Base-by-base conservation (phyloP, 2,888 invertebrate species). In the Sinotaia quadrata region DNA sequence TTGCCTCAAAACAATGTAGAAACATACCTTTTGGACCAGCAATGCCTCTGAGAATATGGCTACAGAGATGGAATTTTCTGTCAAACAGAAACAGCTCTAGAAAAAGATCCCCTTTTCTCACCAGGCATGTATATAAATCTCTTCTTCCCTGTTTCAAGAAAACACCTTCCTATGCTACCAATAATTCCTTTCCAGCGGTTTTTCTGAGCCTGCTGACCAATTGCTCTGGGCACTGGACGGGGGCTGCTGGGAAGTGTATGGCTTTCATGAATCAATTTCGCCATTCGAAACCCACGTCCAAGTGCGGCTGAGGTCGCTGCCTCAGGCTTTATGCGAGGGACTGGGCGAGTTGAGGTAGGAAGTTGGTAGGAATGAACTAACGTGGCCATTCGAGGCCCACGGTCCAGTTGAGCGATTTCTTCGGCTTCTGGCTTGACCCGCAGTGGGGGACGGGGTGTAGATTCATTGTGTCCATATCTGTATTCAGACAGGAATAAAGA, bases 261-360 rank as follows among this genome's bases (percentile, higher is more conserved):
- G 18, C 60, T 69, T 36, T 80, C 78, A 60, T 81, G 81, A 71
- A 83, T 61, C 15, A 83, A 73, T 36, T 77, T 70, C 8, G 72
- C 70, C 83, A 83, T 83, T 58, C 81, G 68, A 2, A 68, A 56
- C 3, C 83, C 83, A 24, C 68, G 69, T 36, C 76, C 83, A 21
- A 83, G 61, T 15, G 59, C 67, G 15, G 81, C 80, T 56, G 76
- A 80, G 8, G 69, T 69, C 65, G 78, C 76, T 8, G 75, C 83
- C 57, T 81, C 81, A 3, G 60, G 29, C 61, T 79, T 78, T 12
- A 83, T 78, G 49, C 81, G 62, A 1, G 81, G 79, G n/a, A 75
- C 76, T 4, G 72, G 62, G 10, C 77, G 71, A 0, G 80, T 62
- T 8, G 78, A 73, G 12, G 67, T 33, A 1, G 78, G 79, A 0